Conservation (phyloP, 1,140 invertebrate genomes). For the Kradibia gibbosae region DNA sequence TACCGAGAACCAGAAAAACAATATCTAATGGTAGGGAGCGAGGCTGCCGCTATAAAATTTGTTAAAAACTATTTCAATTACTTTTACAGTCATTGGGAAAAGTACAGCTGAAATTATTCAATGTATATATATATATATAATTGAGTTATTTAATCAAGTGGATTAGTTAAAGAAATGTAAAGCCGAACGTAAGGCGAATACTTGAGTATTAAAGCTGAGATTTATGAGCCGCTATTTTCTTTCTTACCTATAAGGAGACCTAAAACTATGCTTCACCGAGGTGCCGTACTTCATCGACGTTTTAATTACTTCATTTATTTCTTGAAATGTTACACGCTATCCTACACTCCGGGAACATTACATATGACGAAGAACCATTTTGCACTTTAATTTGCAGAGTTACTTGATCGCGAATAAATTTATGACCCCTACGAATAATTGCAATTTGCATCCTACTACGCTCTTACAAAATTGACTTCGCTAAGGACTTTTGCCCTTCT, state of each 20-base stretch:
- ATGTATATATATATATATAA: too few relatives aligned
- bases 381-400: conserved; percentile 41
- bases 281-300: conserved; percentile 18
- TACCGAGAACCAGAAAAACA: too few relatives aligned
- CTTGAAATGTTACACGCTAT: conserved; percentile 48
- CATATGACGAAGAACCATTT: conserved; percentile 48
- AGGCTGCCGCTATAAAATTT: too few relatives aligned
- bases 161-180: too few relatives aligned
- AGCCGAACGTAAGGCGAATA: too few relatives aligned
- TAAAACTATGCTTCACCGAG: conserved; percentile 1
- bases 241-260: background rate
- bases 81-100: too few relatives aligned
- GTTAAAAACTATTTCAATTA: too few relatives aligned
- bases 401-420: conserved; percentile 48
- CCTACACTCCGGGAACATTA: background rate
- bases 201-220: conserved; percentile 47
- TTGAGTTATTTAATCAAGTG: too few relatives aligned
- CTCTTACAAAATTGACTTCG: conserved; percentile 34
- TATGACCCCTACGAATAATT: conserved; percentile 40
- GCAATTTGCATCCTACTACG: conserved; percentile 44
- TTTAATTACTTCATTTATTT: conserved; percentile 54
- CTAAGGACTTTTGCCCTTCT: background rate
- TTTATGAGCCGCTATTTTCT: conserved; percentile 30
- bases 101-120: too few relatives aligned
- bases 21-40: too few relatives aligned